Evolutionary conservation across 2,113 vertebrate genomes (phyloP).

Genomic region (Nymphicus hollandicus): DNA sequence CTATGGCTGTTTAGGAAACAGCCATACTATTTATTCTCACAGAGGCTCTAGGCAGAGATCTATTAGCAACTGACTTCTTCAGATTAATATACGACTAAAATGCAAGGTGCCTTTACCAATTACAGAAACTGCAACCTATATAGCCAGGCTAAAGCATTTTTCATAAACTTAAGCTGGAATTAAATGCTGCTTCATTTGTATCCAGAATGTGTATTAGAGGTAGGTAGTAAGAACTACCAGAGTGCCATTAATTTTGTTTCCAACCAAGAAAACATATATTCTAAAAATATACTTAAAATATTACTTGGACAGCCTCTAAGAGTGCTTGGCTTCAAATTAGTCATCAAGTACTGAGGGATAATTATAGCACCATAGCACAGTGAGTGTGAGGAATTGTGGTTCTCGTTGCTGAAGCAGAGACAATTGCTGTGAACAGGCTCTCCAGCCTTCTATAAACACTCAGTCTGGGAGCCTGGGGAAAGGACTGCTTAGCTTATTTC

Average conservation of each 20-base stretch:
- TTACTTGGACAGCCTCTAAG: slow-evolving; percentile 10
- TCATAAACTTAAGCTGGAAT: neutral
- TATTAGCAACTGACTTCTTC: slow-evolving; percentile 3
- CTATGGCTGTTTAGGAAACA: neutral
- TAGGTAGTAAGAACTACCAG: neutral
- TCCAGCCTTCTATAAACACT: neutral
- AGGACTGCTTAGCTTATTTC: neutral
- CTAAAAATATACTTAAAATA: slow-evolving; percentile 35
- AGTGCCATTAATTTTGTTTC: neutral
- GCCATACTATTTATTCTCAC: neutral
- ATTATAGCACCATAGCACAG: slow-evolving; percentile 5
- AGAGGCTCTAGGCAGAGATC: neutral
- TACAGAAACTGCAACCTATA: neutral
- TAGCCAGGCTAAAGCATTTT: neutral
- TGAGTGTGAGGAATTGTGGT: neutral
- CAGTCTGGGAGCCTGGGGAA: neutral
- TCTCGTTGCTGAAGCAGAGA: neutral
- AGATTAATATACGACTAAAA: neutral
- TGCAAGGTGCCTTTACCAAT: neutral
- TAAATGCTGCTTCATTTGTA: neutral
- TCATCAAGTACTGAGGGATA: slow-evolving; percentile 8
- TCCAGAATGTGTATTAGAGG: neutral
- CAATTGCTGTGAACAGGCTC: slow-evolving; percentile 2
- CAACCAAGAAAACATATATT: neutral
- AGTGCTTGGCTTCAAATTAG: slow-evolving; percentile 12